Evolutionary conservation across 2,113 vertebrate genomes (phyloP).

Genomic region (Cynoglossus semilaevis): DNA sequence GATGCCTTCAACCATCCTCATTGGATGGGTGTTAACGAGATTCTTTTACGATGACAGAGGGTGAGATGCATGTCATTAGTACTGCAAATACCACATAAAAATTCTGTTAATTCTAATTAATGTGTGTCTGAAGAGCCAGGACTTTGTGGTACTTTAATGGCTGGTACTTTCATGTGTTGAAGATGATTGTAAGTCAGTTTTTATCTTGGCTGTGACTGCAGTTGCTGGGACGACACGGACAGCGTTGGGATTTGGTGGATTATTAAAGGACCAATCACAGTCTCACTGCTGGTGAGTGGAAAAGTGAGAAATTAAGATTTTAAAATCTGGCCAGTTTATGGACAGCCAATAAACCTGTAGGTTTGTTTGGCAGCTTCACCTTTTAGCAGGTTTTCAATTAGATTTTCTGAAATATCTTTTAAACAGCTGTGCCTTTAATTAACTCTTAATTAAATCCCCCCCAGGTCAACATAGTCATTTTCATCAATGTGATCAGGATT

Average conservation of each 20-base stretch:
- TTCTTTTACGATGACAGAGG: conserved; percentile 73
- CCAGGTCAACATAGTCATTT: conserved; percentile 79
- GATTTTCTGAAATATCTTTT: conserved; percentile 2
- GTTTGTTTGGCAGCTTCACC: neutral
- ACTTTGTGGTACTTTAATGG: neutral
- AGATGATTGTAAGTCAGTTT: neutral
- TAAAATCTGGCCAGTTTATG: too few relatives aligned
- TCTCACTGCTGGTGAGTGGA: conserved; percentile 73
- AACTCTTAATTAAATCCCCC: too few relatives aligned
- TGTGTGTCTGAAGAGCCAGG: neutral
- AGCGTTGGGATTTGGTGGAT: conserved; percentile 76
- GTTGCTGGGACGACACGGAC: conserved; percentile 80
- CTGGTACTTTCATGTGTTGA: neutral
- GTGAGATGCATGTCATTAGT: conserved; percentile 40
- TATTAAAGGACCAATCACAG: conserved; percentile 78
- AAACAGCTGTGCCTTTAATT: too few relatives aligned
- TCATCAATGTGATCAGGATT: conserved; percentile 78
- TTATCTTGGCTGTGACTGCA: conserved; percentile 37
- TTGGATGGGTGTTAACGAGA: conserved; percentile 75
- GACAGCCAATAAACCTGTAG: too few relatives aligned
- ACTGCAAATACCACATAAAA: neutral
- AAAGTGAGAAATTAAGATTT: too few relatives aligned
- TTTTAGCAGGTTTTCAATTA: neutral
- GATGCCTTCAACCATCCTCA: conserved; percentile 68
- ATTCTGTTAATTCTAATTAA: neutral